Evolutionary conservation across 2,113 vertebrate genomes (phyloP).

Genomic region (Rattus rattus): DNA sequence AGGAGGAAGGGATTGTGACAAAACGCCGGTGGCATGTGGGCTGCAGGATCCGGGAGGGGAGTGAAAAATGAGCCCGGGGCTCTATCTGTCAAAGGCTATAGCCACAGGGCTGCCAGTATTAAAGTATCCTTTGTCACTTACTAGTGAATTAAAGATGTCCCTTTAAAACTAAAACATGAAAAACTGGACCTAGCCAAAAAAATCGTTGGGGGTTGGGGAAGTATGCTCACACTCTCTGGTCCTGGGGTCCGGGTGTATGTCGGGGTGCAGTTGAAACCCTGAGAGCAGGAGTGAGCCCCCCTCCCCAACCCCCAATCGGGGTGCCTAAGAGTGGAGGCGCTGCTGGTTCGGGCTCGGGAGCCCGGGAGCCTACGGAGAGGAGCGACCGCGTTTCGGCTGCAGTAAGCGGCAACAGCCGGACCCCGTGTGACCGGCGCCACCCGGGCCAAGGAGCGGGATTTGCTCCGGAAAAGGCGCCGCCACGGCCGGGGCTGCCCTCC

Average conservation of each 20-base stretch:
- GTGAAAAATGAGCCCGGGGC: not conserved
- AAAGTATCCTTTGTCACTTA: not conserved
- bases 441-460: slow-evolving; percentile 84
- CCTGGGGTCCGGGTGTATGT: not conserved
- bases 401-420: not conserved
- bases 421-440: not conserved
- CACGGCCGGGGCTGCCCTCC: not conserved
- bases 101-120: not conserved
- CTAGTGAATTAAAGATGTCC: not conserved
- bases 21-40: not conserved
- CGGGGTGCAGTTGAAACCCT: not conserved
- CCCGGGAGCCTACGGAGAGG: not conserved
- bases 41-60: slow-evolving; percentile 14
- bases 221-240: not conserved
- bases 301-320: not conserved
- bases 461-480: slow-evolving; percentile 85
- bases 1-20: slow-evolving; percentile 30
- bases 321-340: not conserved
- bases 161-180: not conserved
- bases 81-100: not conserved
- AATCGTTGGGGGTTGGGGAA: not conserved
- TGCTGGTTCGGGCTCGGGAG: not conserved
- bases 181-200: not conserved
- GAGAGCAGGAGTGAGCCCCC: not conserved
- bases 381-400: not conserved